Evolutionary conservation across 2,113 vertebrate species (phyloP).

Genomic region (Vulpes vulpes): DNA sequence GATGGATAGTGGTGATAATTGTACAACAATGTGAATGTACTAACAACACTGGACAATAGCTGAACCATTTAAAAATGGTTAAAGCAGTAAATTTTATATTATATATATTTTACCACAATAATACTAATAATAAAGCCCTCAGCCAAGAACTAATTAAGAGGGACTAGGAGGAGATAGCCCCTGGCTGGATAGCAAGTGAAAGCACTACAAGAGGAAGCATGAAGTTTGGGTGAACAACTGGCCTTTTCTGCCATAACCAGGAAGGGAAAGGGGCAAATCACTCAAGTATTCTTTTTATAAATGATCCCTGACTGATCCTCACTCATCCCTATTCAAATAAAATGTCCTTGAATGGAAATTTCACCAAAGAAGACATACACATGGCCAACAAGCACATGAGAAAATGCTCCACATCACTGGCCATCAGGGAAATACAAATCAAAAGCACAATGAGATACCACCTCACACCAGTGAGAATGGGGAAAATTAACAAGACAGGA

Average conservation of each 20-base stretch:
- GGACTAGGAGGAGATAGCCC: too few relatives aligned
- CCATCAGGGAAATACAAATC: too few relatives aligned
- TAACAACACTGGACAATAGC: neutral
- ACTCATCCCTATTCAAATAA: neutral
- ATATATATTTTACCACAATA: neutral
- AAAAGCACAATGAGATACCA: too few relatives aligned
- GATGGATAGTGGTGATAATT: neutral
- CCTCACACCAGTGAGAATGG: too few relatives aligned
- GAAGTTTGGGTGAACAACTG: neutral
- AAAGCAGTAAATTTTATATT: neutral
- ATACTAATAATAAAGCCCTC: neutral
- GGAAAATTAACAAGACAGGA: too few relatives aligned
- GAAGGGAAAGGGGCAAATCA: neutral
- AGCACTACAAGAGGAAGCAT: neutral
- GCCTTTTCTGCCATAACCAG: neutral
- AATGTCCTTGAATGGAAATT: neutral
- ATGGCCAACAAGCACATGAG: too few relatives aligned
- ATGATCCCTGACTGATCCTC: neutral
- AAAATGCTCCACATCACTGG: too few relatives aligned
- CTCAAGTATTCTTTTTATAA: neutral
- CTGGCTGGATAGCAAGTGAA: neutral
- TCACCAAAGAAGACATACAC: too few relatives aligned
- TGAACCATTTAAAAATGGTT: neutral
- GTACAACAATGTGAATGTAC: neutral
- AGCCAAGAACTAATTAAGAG: neutral